phyloP scores from a whole-genome alignment of 1,140 invertebrate genomes.

The Lepidotrigona ventralis region DNA sequence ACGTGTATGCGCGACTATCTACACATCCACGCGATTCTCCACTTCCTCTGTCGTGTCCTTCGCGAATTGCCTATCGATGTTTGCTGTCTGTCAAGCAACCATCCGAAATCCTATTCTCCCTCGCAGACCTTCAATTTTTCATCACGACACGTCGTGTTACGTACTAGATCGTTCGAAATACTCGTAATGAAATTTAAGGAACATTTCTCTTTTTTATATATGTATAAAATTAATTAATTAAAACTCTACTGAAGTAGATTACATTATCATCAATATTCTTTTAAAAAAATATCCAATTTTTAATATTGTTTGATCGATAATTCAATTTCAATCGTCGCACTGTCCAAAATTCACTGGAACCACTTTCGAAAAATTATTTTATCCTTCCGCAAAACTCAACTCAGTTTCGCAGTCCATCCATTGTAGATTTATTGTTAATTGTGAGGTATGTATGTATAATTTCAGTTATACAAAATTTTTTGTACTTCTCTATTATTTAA shows the following conservation, averaged over 20 bases:
- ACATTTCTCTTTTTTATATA: neutral
- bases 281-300: no score
- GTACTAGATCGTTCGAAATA: neutral
- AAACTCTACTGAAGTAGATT: no score
- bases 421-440: no score
- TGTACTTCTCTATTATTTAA: no score
- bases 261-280: no score
- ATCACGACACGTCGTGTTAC: no score
- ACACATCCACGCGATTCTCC: constrained; percentile 47
- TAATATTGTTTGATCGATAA: neutral
- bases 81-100: constrained; percentile 54
- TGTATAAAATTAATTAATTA: no score
- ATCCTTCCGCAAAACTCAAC: neutral
- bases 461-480: no score
- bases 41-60: constrained; percentile 62
- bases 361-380: neutral
- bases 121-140: neutral
- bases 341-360: neutral
- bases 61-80: constrained; percentile 70
- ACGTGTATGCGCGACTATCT: constrained; percentile 27
- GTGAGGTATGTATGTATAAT: no score
- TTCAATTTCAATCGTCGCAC: neutral
- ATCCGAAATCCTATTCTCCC: neutral
- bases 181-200: neutral
- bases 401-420: neutral